Conservation (phyloP, 2,888 invertebrate species). For the Brassicogethes aeneus region DNA sequence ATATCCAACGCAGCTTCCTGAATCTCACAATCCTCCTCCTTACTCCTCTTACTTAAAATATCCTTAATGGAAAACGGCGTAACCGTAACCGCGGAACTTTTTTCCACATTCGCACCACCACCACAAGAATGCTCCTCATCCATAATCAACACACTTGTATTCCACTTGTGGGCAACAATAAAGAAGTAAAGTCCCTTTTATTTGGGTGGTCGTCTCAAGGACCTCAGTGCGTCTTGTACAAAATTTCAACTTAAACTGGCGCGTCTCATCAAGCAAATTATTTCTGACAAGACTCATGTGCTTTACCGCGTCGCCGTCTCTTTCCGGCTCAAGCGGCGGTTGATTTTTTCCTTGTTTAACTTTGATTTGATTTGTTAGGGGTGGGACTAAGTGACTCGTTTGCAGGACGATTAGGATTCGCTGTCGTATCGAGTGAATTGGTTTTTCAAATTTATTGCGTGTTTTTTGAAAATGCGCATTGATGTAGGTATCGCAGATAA, state of each 20-base stretch:
- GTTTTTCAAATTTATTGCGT: conserved; percentile 6
- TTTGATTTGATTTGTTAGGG: conserved; percentile 23
- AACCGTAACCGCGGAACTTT: conserved; percentile 25
- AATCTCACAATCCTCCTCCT: conserved; percentile 37
- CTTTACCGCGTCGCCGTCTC: conserved; percentile 20
- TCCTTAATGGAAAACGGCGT: conserved; percentile 69
- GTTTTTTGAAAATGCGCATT: too few species aligned
- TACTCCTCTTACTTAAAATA: conserved; percentile 46
- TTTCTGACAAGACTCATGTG: conserved; percentile 33
- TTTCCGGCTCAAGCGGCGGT: conserved; percentile 10
- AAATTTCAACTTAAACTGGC: conserved; percentile 32
- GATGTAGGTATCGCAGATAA: too few species aligned
- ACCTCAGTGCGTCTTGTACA: conserved; percentile 18
- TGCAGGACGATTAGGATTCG: neutral
- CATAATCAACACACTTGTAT: conserved; percentile 20
- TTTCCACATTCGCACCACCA: conserved; percentile 18
- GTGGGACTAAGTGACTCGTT: conserved; percentile 22
- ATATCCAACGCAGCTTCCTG: conserved; percentile 39
- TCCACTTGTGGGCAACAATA: neutral
- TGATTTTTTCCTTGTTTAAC: conserved; percentile 14
- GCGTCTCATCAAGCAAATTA: conserved; percentile 33
- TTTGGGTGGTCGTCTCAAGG: neutral
- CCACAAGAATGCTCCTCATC: conserved; percentile 22
- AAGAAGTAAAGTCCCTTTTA: neutral
- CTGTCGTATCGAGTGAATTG: conserved; percentile 7